Base-by-base conservation (phyloP, 2,797 vertebrate genomes). In the Chromobotia macracanthus region DNA sequence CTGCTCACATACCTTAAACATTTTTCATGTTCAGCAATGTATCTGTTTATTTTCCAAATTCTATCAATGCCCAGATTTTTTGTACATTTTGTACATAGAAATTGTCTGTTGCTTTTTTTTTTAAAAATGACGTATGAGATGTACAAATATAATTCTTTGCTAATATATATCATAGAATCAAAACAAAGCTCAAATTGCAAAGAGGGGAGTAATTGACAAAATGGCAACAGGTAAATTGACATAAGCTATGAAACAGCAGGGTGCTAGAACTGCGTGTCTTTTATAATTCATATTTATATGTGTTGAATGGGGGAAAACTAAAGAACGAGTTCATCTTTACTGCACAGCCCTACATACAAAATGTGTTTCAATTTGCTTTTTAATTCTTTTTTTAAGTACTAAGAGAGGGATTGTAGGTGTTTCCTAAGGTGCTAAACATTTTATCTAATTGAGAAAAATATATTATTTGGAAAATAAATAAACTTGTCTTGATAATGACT, bases 351-450 rank as follows among this genome's bases (percentile, higher is more conserved):
- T 93, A 94, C 92, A 93, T 82, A 84, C 78, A 80, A 82, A 70
- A 78, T 79, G 64, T 83, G 67, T 90, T 86, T 90, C 86, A 84
- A 85, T 88, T 79, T 77, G 81, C 82, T 84, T 90, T 83, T 84
- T 84, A 88, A 90, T 90, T 82, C 77, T 92, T 90, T 38, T 77
- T 90, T 66, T 91, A 90, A 91, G 84, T 88, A 84, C 78, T 87
- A 88, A 92, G 95, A 90, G 89, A 93, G 95, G 94, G 94, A 94
- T 94, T 93, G 92, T 93, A 90, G 93, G 93, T 94, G 94, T 96
- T 94, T 94, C 95, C 91, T 90, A 98, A 95, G 97, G 97, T 98
- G 97, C 97, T 98, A 97, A 95, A 96, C 94, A 91, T 97, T 96
- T 97, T 95, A 97, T 96, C 95, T 93, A 94, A 95, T 92, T 90